Percentiles rank a stretch among this genome's conserved stretches.
Conservation (phyloP, 2,113 vertebrate species). For the Chionis minor region DNA sequence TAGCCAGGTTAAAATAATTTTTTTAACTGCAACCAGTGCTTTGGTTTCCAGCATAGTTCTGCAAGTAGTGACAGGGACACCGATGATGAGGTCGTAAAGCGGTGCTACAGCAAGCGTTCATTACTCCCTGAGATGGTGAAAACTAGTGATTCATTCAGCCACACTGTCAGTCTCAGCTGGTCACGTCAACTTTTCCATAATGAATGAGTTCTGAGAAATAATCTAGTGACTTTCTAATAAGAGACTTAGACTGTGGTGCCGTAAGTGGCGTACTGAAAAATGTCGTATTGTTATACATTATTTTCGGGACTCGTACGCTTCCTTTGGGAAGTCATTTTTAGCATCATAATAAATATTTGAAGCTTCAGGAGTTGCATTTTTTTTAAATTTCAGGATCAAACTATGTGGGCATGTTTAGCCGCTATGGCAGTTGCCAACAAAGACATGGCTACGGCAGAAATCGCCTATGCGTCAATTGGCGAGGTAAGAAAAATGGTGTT, state of each 20-base stretch:
- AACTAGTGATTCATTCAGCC: background rate
- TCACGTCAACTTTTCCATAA: background rate
- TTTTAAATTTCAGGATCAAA: constrained; percentile 81
- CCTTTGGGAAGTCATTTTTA: background rate
- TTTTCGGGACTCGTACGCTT: background rate
- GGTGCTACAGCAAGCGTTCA: background rate
- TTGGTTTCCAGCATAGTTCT: background rate
- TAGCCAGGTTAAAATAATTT: background rate
- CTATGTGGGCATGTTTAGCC: constrained; percentile 94
- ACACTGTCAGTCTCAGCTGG: background rate
- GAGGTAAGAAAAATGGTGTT: constrained; percentile 74
- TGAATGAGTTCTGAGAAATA: background rate
- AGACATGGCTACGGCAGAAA: constrained; percentile 90
- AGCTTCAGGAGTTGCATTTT: background rate
- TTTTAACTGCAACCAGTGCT: background rate
- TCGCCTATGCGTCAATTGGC: constrained; percentile 89
- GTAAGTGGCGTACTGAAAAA: background rate
- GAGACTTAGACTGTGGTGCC: fast-evolving
- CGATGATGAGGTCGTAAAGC: fast-evolving
- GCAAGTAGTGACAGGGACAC: too few species aligned
- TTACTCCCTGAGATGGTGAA: background rate
- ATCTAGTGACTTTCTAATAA: background rate
- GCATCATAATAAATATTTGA: background rate
- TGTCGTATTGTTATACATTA: fast-evolving
- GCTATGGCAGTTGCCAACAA: constrained; percentile 90